These are phyloP conservation scores for Microcebus lehilahytsara DNA, from an alignment of 2,113 vertebrate genomes.

Conservation along the genomic window DNA sequence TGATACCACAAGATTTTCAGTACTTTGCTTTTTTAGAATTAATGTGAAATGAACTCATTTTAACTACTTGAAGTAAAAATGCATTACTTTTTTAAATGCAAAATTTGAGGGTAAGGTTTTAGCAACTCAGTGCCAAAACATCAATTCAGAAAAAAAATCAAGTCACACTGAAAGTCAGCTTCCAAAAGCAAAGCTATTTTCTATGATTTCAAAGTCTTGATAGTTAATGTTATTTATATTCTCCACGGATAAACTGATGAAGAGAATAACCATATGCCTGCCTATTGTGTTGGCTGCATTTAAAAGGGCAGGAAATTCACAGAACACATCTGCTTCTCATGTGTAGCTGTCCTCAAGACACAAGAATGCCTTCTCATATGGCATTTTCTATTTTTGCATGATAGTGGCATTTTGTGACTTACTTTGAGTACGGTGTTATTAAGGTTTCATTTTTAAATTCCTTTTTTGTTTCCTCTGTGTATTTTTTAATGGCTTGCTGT, in stretches of 20 bases:
- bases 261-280: neutral
- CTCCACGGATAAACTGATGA: neutral
- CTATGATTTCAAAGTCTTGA: neutral
- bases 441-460: neutral
- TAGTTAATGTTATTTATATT: neutral
- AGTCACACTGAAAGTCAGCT: neutral
- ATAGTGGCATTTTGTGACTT: neutral
- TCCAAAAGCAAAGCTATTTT: neutral
- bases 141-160: neutral
- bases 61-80: conserved; percentile 24
- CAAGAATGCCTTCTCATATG: neutral
- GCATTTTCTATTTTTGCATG: neutral
- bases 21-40: conserved; percentile 23
- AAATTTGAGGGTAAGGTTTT: neutral
- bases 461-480: neutral
- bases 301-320: neutral
- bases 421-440: neutral
- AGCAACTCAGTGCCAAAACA: conserved; percentile 8
- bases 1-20: neutral
- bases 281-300: no score
- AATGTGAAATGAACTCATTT: neutral
- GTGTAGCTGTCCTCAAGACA: neutral
- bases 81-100: neutral
- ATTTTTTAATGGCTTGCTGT: neutral
- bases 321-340: neutral